Percentiles rank a stretch among this genome's conserved stretches.
Evolutionary conservation across 2,888 invertebrate genomes (phyloP).

Genomic region (Oscheius sp.): DNA sequence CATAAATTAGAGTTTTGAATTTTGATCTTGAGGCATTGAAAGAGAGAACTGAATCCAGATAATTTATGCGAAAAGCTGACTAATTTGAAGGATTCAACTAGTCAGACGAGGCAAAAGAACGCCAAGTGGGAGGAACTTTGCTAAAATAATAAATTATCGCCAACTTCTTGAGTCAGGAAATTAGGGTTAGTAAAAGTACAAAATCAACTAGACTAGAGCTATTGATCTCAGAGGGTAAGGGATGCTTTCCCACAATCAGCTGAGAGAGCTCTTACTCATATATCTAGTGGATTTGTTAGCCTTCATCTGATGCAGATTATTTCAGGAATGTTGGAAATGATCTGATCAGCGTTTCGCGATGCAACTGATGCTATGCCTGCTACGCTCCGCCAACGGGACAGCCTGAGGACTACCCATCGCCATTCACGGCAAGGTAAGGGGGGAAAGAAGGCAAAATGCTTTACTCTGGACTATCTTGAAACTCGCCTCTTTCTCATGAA

Average conservation of each 20-base stretch:
- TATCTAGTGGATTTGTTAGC: neutral
- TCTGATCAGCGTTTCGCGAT: slow-evolving; percentile 23
- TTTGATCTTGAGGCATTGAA: no score
- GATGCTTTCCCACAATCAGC: slow-evolving; percentile 9
- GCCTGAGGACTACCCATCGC: slow-evolving; percentile 25
- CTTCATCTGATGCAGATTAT: neutral
- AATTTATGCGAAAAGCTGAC: no score
- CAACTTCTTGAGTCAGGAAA: neutral
- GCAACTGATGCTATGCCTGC: slow-evolving; percentile 31
- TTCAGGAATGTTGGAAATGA: slow-evolving; percentile 17
- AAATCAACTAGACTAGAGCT: slow-evolving; percentile 8
- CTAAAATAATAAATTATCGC: no score
- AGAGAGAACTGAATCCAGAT: no score
- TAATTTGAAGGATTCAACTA: no score
- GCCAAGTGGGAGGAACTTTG: no score
- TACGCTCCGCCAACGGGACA: slow-evolving; percentile 28
- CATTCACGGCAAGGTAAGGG: slow-evolving; percentile 16
- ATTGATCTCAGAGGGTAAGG: slow-evolving; percentile 1
- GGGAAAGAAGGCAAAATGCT: neutral
- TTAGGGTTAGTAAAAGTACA: slow-evolving; percentile 22
- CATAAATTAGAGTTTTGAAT: no score
- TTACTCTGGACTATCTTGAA: neutral
- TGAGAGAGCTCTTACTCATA: neutral
- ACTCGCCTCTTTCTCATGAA: slow-evolving; percentile 14
- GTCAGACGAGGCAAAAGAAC: no score